Percentiles rank a stretch among this genome's conserved stretches.
Conservation (phyloP, 2,113 vertebrate species). For the Oenanthe melanoleuca region DNA sequence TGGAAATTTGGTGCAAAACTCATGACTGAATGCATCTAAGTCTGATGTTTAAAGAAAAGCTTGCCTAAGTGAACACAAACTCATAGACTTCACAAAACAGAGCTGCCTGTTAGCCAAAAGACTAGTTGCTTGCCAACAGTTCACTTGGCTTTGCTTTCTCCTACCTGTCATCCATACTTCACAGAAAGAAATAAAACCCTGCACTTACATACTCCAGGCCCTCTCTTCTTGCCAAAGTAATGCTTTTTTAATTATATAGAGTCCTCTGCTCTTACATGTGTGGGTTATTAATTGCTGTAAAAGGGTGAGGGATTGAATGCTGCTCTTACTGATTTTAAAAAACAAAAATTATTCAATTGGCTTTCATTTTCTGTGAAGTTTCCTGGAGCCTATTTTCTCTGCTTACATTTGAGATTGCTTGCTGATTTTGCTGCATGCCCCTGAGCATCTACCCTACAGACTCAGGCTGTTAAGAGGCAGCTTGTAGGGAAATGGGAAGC, state of each 20-base stretch:
- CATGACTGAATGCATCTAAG: background rate
- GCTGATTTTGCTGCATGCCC: constrained; percentile 15
- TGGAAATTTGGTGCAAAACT: constrained; percentile 2
- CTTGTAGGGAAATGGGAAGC: background rate
- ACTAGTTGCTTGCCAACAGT: constrained; percentile 47
- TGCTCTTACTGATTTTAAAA: constrained; percentile 12
- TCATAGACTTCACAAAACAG: constrained; percentile 16
- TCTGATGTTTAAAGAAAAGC: constrained; percentile 15
- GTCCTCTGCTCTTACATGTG: constrained; percentile 14
- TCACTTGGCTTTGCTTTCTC: constrained; percentile 54
- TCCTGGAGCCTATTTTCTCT: constrained; percentile 13
- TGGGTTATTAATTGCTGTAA: constrained; percentile 23
- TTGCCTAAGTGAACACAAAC: constrained; percentile 1
- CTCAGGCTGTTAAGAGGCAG: background rate
- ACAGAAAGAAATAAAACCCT: constrained; percentile 56
- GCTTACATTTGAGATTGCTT: constrained; percentile 35
- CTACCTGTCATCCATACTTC: constrained; percentile 62
- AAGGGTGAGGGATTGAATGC: background rate
- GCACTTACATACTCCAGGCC: constrained; percentile 37
- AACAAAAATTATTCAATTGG: constrained; percentile 49
- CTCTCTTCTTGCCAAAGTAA: constrained; percentile 43
- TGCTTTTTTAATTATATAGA: constrained; percentile 39
- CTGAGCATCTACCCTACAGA: background rate
- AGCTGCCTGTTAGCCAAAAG: constrained; percentile 46
- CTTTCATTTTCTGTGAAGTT: background rate